A percentile compares a stretch with the other conserved stretches of the same genome.
These are phyloP conservation scores for Haliclona indistincta DNA, from an alignment of 37 sponge, comb jelly and placozoan genomes.

Conservation along the genomic window DNA sequence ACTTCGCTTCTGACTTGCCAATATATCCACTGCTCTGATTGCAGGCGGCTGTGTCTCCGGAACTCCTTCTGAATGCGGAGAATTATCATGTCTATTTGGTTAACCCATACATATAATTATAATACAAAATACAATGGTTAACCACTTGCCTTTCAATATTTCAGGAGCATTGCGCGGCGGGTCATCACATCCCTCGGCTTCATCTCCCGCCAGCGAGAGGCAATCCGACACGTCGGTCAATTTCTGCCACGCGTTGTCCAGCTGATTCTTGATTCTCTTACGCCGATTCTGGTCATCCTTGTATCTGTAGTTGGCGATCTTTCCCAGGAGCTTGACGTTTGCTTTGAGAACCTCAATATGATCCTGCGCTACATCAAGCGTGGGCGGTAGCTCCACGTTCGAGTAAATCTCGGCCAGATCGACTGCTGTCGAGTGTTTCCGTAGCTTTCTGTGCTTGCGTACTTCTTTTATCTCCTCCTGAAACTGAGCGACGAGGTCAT, in stretches of 20 bases:
- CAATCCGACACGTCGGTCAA: neutral
- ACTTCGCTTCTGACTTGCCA: too few species aligned
- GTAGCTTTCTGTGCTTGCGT: neutral
- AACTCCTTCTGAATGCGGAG: too few species aligned
- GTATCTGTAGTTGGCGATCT: neutral
- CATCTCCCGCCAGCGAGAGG: neutral
- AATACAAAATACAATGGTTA: too few species aligned
- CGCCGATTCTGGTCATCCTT: neutral
- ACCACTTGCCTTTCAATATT: too few species aligned
- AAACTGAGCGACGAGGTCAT: conserved; percentile 21
- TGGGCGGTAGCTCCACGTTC: neutral
- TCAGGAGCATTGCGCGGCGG: too few species aligned
- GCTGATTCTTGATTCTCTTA: neutral
- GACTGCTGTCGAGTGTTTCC: neutral
- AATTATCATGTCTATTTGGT: too few species aligned
- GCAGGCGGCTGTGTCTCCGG: too few species aligned
- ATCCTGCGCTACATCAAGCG: neutral
- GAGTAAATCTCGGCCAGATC: too few species aligned
- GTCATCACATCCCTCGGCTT: neutral
- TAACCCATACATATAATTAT: too few species aligned
- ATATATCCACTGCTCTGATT: too few species aligned
- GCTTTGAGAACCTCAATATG: neutral
- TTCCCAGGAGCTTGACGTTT: neutral
- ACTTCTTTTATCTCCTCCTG: neutral
- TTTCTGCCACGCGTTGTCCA: neutral